Evolutionary conservation across 64 coral and sea anemone genomes (phyloP).

Genomic region (Actinia tenebrosa): DNA sequence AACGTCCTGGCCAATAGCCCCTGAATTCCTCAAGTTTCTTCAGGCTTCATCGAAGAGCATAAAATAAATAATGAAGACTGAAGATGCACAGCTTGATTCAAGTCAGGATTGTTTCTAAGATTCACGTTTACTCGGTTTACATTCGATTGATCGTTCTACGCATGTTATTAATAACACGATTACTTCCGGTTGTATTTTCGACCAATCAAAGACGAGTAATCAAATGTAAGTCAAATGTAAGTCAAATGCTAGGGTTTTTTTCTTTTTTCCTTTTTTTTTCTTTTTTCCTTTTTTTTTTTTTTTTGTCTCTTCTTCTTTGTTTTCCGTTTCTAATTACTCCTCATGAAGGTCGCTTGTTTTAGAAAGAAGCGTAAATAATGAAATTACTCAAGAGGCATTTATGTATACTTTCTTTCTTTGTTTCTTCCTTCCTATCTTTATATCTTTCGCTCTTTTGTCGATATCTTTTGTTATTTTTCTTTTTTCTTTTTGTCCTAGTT

Average conservation of each 20-base stretch:
- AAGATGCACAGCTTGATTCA: not conserved
- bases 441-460: not conserved
- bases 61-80: not conserved
- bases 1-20: not conserved
- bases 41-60: not conserved
- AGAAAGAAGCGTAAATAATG: not conserved
- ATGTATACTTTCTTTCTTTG: not conserved
- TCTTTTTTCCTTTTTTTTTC: not conserved
- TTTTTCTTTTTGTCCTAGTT: not conserved
- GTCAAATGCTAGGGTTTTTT: not conserved
- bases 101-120: conserved; percentile 12
- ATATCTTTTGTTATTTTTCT: not conserved
- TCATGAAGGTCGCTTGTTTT: not conserved
- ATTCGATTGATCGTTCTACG: conserved; percentile 25
- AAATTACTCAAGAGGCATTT: not conserved
- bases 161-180: conserved; percentile 21
- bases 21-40: not conserved
- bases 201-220: conserved; percentile 9
- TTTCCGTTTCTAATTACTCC: not conserved
- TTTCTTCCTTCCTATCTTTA: not conserved
- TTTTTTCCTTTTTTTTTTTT: not conserved
- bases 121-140: not conserved
- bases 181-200: conserved; percentile 2
- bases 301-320: not conserved
- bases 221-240: not conserved